Evolutionary conservation across 2,797 vertebrate species (phyloP).

Genomic region (Cheirogaleus major): DNA sequence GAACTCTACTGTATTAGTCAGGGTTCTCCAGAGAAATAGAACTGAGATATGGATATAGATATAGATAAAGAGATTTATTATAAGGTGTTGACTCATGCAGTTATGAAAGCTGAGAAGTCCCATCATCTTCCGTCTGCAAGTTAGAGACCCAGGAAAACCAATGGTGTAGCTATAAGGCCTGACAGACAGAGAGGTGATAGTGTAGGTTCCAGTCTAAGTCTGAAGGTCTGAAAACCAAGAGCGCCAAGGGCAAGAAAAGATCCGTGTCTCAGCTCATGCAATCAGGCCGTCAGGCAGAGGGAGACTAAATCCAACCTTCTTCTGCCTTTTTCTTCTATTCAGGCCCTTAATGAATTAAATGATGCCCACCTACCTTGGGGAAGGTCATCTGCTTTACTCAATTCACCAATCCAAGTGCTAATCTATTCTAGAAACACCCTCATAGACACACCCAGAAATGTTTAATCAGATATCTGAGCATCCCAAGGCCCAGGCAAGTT

Average conservation of each 20-base stretch:
- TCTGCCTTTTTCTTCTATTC: neutral
- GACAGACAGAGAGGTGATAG: neutral
- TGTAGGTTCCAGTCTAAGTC: neutral
- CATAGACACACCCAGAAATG: neutral
- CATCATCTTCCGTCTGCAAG: neutral
- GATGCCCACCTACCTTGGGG: neutral
- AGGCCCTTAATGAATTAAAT: neutral
- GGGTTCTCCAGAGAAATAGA: neutral
- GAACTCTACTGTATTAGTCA: neutral
- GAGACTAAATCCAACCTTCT: neutral
- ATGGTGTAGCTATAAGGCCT: neutral
- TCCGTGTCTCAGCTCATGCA: neutral
- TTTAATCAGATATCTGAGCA: neutral
- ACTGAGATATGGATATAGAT: neutral
- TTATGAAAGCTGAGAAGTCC: neutral
- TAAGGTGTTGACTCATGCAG: neutral
- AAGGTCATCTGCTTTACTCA: neutral
- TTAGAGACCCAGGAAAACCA: neutral
- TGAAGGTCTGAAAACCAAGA: neutral
- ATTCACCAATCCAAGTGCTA: neutral
- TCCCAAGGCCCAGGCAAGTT: neutral
- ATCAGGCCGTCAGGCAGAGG: too few species aligned
- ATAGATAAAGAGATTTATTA: neutral
- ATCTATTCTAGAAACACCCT: neutral
- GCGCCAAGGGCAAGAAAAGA: neutral